Evolutionary conservation across 2,797 vertebrate species (phyloP), one percentile per base, ranked within the genome.

Genomic region (Rhinatrema bivittatum): DNA sequence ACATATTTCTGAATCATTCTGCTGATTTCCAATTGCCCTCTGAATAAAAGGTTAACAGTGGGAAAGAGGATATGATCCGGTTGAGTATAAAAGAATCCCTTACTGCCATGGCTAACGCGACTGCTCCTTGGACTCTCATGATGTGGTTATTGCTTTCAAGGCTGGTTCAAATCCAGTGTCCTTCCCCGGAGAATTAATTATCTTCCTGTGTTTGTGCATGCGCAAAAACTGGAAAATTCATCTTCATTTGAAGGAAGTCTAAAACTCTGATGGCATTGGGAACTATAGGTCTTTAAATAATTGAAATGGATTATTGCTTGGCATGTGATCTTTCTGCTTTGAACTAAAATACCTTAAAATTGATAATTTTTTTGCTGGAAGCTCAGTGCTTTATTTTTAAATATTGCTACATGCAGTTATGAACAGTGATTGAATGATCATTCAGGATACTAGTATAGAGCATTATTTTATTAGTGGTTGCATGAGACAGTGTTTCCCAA

Each of bases 11-110:
- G n/a, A n/a, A n/a, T n/a, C n/a, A 46, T 44, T 59, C 56, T 43
- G 44, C 59, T 69, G 63, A 66, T 46, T 57, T 60, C 66, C 69
- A 69, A 69, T 69, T 66, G 60, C 60, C 69, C 60, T 56, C 56
- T 35, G 61, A 60, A 46, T 54, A 61, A 61, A 50, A 64, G 60
- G 60, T 66, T 64, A 69, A 69, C 52, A 64, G 52, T 54, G 66
- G 50, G 59, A 59, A 61, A 52, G 47, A 59, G 52, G 46, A 66
- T 63, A 56, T 61, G 59, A 59, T 61, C 44, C 54, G 39, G 35
- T 16, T 59, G 51, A 54, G 26, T 49, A 54, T 54, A 24, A 54
- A 52, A 60, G 45, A 58, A 44, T 43, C 49, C 42, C 44, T 54
- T 43, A 39, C 37, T 52, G 54, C 47, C 42, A 56, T 30, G 52